These are phyloP conservation scores for Melanchra persicariae DNA, from an alignment of 2,888 invertebrate genomes.

Conservation along the genomic window DNA sequence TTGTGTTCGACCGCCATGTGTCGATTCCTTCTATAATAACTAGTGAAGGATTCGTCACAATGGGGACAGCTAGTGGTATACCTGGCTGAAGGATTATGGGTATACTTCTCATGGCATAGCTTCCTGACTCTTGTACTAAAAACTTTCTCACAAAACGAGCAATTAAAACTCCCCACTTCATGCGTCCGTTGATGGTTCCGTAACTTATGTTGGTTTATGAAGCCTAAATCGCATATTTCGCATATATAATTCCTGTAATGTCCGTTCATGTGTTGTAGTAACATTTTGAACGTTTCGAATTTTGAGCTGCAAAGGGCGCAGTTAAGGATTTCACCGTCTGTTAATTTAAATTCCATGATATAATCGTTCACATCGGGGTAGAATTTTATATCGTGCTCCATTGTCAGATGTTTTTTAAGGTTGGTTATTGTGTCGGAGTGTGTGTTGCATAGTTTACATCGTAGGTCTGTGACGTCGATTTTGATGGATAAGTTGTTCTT, in stretches of 20 bases:
- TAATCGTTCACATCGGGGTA: slow-evolving; percentile 81
- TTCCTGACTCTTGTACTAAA: slow-evolving; percentile 80
- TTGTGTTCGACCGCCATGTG: slow-evolving; percentile 86
- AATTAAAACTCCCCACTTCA: slow-evolving; percentile 80
- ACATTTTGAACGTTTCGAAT: slow-evolving; percentile 85
- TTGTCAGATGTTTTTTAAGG: slow-evolving; percentile 78
- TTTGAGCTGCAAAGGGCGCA: slow-evolving; percentile 83
- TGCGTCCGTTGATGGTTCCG: slow-evolving; percentile 83
- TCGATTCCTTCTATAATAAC: slow-evolving; percentile 83
- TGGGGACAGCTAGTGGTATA: slow-evolving; percentile 85
- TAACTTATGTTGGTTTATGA: slow-evolving; percentile 82
- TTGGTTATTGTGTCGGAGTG: slow-evolving; percentile 71
- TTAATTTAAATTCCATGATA: slow-evolving; percentile 83
- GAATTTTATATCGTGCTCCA: slow-evolving; percentile 80
- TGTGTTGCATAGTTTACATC: slow-evolving; percentile 77
- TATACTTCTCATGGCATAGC: slow-evolving; percentile 85
- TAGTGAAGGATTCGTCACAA: slow-evolving; percentile 82
- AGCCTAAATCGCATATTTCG: slow-evolving; percentile 83
- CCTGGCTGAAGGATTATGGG: slow-evolving; percentile 79
- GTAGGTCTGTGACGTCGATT: slow-evolving; percentile 83
- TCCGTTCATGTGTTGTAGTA: slow-evolving; percentile 85
- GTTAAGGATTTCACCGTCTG: slow-evolving; percentile 74
- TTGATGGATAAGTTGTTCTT: slow-evolving; percentile 83
- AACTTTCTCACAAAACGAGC: slow-evolving; percentile 82
- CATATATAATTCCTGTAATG: slow-evolving; percentile 86